Evolutionary conservation across 1,140 invertebrate genomes (phyloP), one percentile per base, ranked within the genome.

Genomic region (Bombus superbus): DNA sequence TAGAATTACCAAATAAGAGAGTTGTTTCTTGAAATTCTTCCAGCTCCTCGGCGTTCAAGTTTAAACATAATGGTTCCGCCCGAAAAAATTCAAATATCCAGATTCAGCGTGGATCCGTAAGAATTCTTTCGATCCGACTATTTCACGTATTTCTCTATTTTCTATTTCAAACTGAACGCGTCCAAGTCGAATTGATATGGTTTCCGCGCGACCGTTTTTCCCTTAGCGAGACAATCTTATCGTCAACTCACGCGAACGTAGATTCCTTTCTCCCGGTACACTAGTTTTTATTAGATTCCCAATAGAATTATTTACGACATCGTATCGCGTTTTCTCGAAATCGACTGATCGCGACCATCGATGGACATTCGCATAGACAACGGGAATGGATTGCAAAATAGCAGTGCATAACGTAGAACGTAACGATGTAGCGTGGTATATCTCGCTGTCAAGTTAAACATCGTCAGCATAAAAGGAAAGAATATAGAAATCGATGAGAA

Each of bases 141-240:
- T 13, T 25, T 40, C 25, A 11, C 38, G 22, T 38, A 11, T 69
- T 44, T 53, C 32, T 40, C 25, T 59, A 44, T 79, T 81, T 42
- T 8, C 9, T 28, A 42, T 28, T 81, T 73, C 35, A 22, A 62
- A 53, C 32, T 42, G 35, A 62, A 68, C 44, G 18, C 35, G n/a
- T 25, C 9, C 59, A 40, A 40, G 2, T 75, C 28, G 59, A 68
- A 74, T 74, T 59, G 78, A 81, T 75, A 57, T 42, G 18, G 66
- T 32, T 73, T 71, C 35, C 77, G n/a, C 75, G 22, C 15, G 66
- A 38, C 15, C 57, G 71, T 75, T 64, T 53, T 32, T 5, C 59
- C 40, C 40, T 32, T 22, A 44, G 32, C 18, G 47, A 59, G 66
- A 81, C 84, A 81, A 85, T 73, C 84, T 85, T 85, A 62, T 80